Percentiles rank a stretch among this genome's conserved stretches.
phyloP scores from a whole-genome alignment of 2,113 vertebrate genomes.

The Tetrax tetrax region DNA sequence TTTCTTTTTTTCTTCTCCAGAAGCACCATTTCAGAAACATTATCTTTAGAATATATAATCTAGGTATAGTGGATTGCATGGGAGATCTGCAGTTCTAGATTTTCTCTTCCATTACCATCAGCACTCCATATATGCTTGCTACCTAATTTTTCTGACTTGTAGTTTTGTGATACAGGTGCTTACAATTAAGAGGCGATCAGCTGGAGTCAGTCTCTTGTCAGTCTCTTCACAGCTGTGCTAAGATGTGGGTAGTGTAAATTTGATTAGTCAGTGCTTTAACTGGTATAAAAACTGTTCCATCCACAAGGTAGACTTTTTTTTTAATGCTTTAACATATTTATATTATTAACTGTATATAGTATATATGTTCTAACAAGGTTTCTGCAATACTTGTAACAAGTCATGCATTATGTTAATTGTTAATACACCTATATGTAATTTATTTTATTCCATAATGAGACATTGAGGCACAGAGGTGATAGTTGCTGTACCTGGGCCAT shows the following conservation, averaged over 20 bases:
- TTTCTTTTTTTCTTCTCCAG: background rate
- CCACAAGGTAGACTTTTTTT: background rate
- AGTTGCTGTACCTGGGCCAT: background rate
- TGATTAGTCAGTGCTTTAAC: background rate
- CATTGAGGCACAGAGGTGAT: background rate
- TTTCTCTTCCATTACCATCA: background rate
- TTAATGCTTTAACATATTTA: background rate
- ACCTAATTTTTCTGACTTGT: background rate
- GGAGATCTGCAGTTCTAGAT: background rate
- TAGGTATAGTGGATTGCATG: too few species aligned
- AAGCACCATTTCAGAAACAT: background rate
- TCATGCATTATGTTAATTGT: background rate
- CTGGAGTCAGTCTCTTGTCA: background rate
- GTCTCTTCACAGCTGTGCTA: background rate
- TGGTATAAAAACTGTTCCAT: background rate
- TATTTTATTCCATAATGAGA: background rate
- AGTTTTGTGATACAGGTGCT: background rate
- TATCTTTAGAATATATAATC: background rate
- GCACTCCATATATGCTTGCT: rapidly evolving
- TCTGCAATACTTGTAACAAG: background rate
- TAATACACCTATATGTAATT: background rate
- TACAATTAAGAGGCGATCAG: background rate
- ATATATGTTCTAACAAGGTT: background rate
- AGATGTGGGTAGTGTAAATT: background rate
- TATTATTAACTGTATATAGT: rapidly evolving